phyloP scores from a whole-genome alignment of 2,797 vertebrate genomes.

The Rhinella marina region DNA sequence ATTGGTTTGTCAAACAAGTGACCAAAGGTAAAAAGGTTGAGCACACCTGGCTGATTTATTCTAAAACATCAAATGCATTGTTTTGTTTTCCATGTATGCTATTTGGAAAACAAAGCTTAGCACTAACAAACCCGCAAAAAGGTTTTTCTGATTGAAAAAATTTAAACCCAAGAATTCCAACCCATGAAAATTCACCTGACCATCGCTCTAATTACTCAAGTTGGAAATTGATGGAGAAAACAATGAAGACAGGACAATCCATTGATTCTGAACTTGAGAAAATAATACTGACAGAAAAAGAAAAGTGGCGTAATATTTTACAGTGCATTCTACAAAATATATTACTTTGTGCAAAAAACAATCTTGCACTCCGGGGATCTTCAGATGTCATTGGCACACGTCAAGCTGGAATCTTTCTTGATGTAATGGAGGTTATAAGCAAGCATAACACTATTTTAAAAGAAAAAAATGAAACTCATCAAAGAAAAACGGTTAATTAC shows the following conservation, averaged over 20 bases:
- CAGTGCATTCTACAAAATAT: not conserved
- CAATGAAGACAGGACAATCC: not conserved
- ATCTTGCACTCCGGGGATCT: not conserved
- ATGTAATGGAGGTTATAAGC: too few species aligned
- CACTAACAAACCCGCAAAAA: not conserved
- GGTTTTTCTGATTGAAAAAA: not conserved
- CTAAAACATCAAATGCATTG: not conserved
- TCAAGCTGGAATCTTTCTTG: too few species aligned
- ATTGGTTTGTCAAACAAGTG: not conserved
- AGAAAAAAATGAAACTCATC: not conserved
- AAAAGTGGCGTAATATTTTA: not conserved
- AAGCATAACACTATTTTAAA: too few species aligned
- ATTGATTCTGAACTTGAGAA: not conserved
- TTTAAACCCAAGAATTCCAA: not conserved
- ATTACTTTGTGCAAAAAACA: not conserved
- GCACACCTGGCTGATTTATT: not conserved
- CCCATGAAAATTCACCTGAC: not conserved
- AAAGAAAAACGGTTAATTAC: not conserved
- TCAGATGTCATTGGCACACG: too few species aligned
- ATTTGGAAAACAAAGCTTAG: not conserved
- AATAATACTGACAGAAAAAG: not conserved
- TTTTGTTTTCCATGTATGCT: slow-evolving; percentile 8
- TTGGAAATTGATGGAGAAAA: not conserved
- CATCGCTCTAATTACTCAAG: not conserved
- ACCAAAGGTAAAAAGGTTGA: not conserved